Percentiles rank a stretch among this genome's conserved stretches.
Conservation (phyloP, 2,888 invertebrate species). For the Epirrhoe tristata region DNA sequence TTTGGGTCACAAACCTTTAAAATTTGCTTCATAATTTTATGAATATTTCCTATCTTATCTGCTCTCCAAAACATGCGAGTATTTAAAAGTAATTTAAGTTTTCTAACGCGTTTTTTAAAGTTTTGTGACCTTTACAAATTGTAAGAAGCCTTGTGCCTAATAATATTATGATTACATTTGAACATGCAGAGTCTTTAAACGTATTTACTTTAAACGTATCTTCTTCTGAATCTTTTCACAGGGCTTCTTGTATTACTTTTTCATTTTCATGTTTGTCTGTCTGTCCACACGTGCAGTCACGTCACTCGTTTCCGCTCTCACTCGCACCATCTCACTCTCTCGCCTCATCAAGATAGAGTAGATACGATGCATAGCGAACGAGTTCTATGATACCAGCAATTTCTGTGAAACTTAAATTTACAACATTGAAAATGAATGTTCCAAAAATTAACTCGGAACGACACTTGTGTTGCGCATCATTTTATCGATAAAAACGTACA, state of each 20-base stretch:
- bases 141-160: conserved; percentile 17
- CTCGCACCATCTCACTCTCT: conserved; percentile 82
- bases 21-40: background rate
- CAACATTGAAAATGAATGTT: background rate
- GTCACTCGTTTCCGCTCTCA: conserved; percentile 83
- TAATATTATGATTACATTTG: too few relatives aligned
- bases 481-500: background rate
- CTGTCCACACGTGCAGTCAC: conserved; percentile 74
- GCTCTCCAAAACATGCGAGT: background rate
- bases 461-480: background rate
- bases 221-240: background rate
- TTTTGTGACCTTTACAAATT: conserved; percentile 26
- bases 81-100: background rate
- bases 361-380: conserved; percentile 59
- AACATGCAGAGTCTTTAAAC: too few relatives aligned
- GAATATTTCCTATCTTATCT: background rate
- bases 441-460: background rate
- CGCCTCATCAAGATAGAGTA: conserved; percentile 70
- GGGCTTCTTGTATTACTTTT: conserved; percentile 40
- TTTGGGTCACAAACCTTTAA: conserved; percentile 33
- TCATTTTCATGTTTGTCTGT: conserved; percentile 66
- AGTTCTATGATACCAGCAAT: background rate
- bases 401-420: background rate
- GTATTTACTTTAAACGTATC: too few relatives aligned
- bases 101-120: conserved; percentile 4